Evolutionary conservation across 2,888 invertebrate species (phyloP).

Genomic region (Lasius platythorax): DNA sequence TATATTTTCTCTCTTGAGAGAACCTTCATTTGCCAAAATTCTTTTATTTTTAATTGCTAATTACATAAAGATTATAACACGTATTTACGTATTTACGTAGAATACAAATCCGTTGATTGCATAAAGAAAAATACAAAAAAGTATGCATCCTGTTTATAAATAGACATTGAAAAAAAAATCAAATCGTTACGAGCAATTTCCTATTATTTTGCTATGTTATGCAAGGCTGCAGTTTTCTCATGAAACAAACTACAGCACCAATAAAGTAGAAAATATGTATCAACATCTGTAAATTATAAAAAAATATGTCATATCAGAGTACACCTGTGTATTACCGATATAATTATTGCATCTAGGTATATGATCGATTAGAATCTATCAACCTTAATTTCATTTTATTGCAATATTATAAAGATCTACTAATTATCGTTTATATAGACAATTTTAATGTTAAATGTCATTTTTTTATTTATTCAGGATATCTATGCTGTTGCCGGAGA

Average conservation of each 20-base stretch:
- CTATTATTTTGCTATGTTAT: not conserved
- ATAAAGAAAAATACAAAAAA: not conserved
- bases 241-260: not conserved
- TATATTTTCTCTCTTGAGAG: not conserved
- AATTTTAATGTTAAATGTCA: not conserved
- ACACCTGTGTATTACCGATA: not conserved
- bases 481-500: slow-evolving; percentile 92
- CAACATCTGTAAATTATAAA: not conserved
- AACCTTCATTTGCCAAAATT: not conserved
- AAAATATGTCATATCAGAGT: too few species aligned
- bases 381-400: not conserved
- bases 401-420: not conserved
- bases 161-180: not conserved
- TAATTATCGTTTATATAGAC: not conserved
- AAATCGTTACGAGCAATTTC: not conserved
- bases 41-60: not conserved
- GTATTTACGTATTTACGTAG: not conserved
- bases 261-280: not conserved
- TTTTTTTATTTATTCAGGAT: slow-evolving; percentile 87
- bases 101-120: not conserved
- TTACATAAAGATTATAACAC: not conserved
- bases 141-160: not conserved
- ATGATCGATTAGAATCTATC: not conserved
- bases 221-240: not conserved
- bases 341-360: not conserved